Percentiles rank a stretch among this genome's conserved stretches.
Conservation (phyloP, 2,888 invertebrate genomes). For the Bombylius discolor region DNA sequence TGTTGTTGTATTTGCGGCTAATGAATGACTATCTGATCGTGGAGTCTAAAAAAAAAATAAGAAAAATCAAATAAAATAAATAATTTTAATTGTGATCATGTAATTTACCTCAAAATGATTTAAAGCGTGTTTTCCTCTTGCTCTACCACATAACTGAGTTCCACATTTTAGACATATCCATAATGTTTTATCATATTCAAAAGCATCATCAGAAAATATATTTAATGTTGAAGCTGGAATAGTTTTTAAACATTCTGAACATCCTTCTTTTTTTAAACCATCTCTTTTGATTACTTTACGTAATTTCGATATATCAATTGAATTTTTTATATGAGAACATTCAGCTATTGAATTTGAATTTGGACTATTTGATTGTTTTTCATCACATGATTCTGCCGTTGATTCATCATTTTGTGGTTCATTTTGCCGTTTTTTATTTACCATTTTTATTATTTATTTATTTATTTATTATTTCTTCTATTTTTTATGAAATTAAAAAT, state of each 20-base stretch:
- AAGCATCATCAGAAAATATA: slow-evolving; percentile 19
- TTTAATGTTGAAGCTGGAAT: slow-evolving; percentile 32
- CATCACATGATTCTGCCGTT: slow-evolving; percentile 61
- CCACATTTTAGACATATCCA: slow-evolving; percentile 80
- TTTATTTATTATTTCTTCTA: neutral
- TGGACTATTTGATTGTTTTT: slow-evolving; percentile 39
- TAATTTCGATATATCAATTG: slow-evolving; percentile 48
- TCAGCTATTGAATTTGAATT: slow-evolving; percentile 22
- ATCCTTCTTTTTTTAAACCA: slow-evolving; percentile 42
- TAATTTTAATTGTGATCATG: neutral
- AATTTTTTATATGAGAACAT: slow-evolving; percentile 57
- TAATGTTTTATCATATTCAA: slow-evolving; percentile 41
- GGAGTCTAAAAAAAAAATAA: slow-evolving; percentile 39
- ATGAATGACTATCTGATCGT: slow-evolving; percentile 60
- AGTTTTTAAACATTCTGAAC: slow-evolving; percentile 45
- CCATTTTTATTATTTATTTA: slow-evolving; percentile 39
- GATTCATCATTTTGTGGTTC: slow-evolving; percentile 51
- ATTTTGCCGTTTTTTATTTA: slow-evolving; percentile 59
- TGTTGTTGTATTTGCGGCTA: slow-evolving; percentile 56
- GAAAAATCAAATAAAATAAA: neutral
- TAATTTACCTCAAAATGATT: slow-evolving; percentile 48
- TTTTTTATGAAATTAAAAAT: too few relatives aligned
- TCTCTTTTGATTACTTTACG: slow-evolving; percentile 43
- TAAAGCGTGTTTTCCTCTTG: slow-evolving; percentile 54
- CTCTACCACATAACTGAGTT: slow-evolving; percentile 58